Evolutionary conservation across 2,113 vertebrate species (phyloP).

Genomic region (Myotis yumanensis): DNA sequence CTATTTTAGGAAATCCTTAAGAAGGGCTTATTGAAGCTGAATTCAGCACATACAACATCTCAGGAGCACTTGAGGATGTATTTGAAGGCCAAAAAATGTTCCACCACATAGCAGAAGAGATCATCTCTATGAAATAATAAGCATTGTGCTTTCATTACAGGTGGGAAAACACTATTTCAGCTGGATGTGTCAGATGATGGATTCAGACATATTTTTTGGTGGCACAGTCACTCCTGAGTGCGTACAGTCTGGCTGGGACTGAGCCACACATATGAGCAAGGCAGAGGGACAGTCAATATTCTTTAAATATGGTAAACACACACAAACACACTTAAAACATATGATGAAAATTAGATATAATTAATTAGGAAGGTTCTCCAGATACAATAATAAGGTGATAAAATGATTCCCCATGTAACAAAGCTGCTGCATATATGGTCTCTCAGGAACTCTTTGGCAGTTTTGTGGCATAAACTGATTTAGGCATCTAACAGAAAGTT

Average conservation of each 20-base stretch:
- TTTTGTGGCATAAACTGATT: background rate
- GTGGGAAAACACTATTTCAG: background rate
- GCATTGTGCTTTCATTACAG: background rate
- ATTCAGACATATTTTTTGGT: background rate
- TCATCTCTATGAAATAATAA: slow-evolving; percentile 33
- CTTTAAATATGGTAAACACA: background rate
- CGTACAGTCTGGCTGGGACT: background rate
- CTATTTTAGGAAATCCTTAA: background rate
- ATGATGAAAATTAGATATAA: background rate
- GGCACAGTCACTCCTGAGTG: background rate
- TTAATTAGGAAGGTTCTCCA: background rate
- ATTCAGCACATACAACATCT: background rate
- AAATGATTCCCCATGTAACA: background rate
- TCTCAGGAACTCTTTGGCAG: background rate
- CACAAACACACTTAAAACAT: background rate
- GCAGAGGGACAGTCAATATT: background rate
- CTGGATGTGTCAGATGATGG: background rate
- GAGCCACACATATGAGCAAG: background rate
- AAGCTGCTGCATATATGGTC: background rate
- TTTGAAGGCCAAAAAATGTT: slow-evolving; percentile 7
- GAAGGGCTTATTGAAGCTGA: slow-evolving; percentile 3
- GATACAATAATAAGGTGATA: background rate
- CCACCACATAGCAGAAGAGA: background rate
- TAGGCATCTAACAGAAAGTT: background rate
- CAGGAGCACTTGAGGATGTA: background rate